Evolutionary conservation across 2,797 vertebrate genomes (phyloP).

Genomic region (Dryobates pubescens): DNA sequence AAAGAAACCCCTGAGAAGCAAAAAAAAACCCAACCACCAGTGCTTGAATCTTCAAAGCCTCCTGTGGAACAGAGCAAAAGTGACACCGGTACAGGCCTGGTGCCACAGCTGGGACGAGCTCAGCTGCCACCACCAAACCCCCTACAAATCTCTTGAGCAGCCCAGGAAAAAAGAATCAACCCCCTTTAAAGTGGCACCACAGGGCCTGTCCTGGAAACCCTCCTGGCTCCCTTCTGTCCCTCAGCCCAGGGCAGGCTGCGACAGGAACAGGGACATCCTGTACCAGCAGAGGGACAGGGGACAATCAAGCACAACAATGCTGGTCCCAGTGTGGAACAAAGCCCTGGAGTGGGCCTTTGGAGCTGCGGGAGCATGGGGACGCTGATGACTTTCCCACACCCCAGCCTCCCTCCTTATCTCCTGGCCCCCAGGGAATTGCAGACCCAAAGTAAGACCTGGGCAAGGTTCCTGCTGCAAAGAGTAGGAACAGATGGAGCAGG

Average conservation of each 20-base stretch:
- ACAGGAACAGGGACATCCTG: conserved; percentile 13
- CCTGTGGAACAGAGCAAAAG: background rate
- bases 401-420: background rate
- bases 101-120: background rate
- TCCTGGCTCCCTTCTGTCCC: background rate
- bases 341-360: background rate
- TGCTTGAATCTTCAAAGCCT: background rate
- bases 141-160: background rate
- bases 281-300: background rate
- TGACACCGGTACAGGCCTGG: rapidly evolving
- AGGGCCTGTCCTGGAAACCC: background rate
- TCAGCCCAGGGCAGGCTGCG: background rate
- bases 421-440: background rate
- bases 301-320: background rate
- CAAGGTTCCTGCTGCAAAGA: background rate
- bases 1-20: background rate
- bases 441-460: background rate
- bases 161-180: background rate
- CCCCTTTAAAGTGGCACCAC: background rate
- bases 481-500: background rate
- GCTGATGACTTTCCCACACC: background rate
- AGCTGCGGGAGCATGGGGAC: background rate
- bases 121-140: background rate
- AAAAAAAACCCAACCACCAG: background rate
- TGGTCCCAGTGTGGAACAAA: background rate